These are phyloP conservation scores for Crossaster papposus DNA, from an alignment of 53 echinoderm and acorn worm genomes.

Conservation along the genomic window DNA sequence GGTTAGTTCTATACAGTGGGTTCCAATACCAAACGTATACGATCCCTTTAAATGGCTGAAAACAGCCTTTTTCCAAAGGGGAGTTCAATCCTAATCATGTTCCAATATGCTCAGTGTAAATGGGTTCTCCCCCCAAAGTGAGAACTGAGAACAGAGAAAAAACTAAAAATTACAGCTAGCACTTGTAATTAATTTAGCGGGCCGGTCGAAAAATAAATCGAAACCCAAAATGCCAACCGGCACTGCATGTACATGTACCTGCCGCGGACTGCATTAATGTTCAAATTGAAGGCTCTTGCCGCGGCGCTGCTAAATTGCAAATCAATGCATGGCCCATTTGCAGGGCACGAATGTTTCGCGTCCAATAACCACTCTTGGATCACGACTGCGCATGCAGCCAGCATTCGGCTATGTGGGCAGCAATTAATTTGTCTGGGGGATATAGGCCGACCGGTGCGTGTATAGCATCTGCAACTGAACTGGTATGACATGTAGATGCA, in stretches of 20 bases:
- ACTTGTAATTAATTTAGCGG: slow-evolving; percentile 20
- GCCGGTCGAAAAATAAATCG: not conserved
- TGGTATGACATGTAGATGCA: not conserved
- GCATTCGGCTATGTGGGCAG: too few relatives aligned
- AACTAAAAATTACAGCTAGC: slow-evolving; percentile 13
- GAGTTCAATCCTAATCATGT: slow-evolving; percentile 1
- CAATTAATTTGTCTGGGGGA: too few relatives aligned
- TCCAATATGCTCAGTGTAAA: not conserved
- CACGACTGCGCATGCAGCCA: not conserved
- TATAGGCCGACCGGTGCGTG: too few relatives aligned
- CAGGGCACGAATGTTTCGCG: slow-evolving; percentile 13
- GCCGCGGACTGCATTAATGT: slow-evolving; percentile 38
- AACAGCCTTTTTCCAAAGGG: not conserved
- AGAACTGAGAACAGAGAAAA: too few relatives aligned
- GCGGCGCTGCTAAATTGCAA: not conserved
- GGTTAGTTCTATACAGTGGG: too few relatives aligned
- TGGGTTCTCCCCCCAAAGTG: not conserved
- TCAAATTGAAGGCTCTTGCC: not conserved
- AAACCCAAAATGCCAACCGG: slow-evolving; percentile 6
- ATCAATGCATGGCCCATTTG: slow-evolving; percentile 36
- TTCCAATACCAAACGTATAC: too few relatives aligned
- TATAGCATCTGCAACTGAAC: too few relatives aligned
- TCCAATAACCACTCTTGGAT: slow-evolving; percentile 3
- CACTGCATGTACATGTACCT: too few relatives aligned
- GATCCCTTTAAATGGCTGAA: not conserved